Conservation (phyloP, 2,113 vertebrate genomes). For the Cercocebus atys region DNA sequence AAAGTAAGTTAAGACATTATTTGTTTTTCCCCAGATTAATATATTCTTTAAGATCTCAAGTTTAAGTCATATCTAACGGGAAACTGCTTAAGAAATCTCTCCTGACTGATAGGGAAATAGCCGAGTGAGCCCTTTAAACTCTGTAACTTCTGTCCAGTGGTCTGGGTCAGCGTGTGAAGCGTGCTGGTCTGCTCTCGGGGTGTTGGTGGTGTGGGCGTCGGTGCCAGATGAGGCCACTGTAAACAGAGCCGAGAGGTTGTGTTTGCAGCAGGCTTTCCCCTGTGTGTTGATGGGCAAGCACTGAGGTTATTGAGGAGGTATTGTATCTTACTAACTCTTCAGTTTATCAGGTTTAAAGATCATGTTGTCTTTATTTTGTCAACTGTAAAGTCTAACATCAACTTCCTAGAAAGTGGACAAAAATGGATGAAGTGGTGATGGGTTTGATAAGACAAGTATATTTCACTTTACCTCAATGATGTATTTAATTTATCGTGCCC, state of each 20-base stretch:
- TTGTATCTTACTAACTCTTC: not conserved
- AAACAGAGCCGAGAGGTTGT: not conserved
- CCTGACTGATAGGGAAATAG: not conserved
- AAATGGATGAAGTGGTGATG: not conserved
- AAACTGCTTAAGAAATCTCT: fast-evolving
- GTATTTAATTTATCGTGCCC: not conserved
- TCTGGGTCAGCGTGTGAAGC: too few relatives aligned
- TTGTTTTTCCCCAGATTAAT: not conserved
- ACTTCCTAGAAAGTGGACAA: not conserved
- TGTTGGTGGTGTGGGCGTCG: fast-evolving
- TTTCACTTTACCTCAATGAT: not conserved
- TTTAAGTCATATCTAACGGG: not conserved
- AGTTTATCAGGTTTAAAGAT: not conserved
- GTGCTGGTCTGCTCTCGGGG: not conserved
- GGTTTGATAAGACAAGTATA: not conserved
- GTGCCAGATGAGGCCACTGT: not conserved
- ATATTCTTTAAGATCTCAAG: not conserved
- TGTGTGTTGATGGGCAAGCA: fast-evolving
- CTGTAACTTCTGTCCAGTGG: not conserved
- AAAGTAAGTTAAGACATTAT: not conserved
- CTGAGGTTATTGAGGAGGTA: not conserved
- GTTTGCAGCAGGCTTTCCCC: not conserved
- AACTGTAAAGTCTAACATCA: not conserved
- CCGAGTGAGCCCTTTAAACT: not conserved
- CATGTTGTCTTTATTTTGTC: not conserved